Evolutionary conservation across 2,797 vertebrate species (phyloP), one percentile per base, ranked within the genome.

Genomic region (Coregonus suidteri): DNA sequence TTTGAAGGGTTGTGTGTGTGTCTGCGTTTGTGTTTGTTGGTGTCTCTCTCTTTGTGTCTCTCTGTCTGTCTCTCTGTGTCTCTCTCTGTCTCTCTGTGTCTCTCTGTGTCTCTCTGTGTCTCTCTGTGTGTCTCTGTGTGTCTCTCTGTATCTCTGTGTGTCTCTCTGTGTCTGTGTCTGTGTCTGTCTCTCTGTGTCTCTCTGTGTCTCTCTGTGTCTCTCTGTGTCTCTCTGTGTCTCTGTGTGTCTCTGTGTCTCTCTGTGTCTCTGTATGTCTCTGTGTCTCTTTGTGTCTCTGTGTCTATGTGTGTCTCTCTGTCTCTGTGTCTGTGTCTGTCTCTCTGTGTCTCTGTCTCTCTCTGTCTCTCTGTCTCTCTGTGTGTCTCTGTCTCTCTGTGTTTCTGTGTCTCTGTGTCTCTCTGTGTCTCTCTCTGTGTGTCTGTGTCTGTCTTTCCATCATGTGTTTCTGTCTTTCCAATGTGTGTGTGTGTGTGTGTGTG

Each of bases 1-100:
- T 54, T 91, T 83, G 82, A 88, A 81, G 83, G 91, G 90, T 91
- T 88, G 90, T 68, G 70, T 62, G 56, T 62, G 56, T 18, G 56
- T 18, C 3, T 5, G n/a, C 0, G 59, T 62, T 2, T 62, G n/a
- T 62, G 16, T n/a, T 6, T 62, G 56, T 62, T 13, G 6, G 16
- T 4, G 18, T 62, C n/a, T 62, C 6, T 62, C 16, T 15, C 54
- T 1, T 1, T 15, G 4, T 59, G 11, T 18, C 1, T 59, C 3
- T 59, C n/a, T n/a, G n/a, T n/a, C 54, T 59, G 18, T 59, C 0
- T 59, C 1, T 59, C 13, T 59, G 18, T 59, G 14, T 59, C 1
- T 59, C 1, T 59, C n/a, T n/a, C 1, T 59, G 1, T 59, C 4
- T 65, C 2, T 65, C 3, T 65, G n/a, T 65, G 7, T 65, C 18